Evolutionary conservation across 2,888 invertebrate genomes (phyloP), one percentile per base, ranked within the genome.

Genomic region (Drosophila longiperda): DNA sequence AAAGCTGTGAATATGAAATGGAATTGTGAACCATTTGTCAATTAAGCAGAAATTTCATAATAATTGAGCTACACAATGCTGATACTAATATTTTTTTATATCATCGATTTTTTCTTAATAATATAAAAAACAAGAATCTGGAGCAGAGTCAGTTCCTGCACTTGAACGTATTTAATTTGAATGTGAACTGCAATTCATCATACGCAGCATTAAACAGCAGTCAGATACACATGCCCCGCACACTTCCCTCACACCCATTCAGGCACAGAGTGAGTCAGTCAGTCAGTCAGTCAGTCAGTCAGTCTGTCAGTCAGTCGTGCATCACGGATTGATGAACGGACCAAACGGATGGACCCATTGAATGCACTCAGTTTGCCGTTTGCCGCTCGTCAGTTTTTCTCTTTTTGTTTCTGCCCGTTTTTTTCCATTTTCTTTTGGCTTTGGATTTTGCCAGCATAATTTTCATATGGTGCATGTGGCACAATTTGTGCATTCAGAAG

Each of bases 401-500:
- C 57, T 20, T 55, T 52, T 81, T 64, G 42, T 57, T 57, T 57
- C 20, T 15, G 29, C 29, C 52, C n/a, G 33, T 61, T 72, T 45
- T 50, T 49, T 54, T 34, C 29, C 32, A 29, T 23, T 53, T 33
- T 36, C 26, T 50, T 52, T 75, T 62, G 53, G 52, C 76, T 69
- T 82, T 83, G 54, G 65, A 74, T 78, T 66, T 80, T 70, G 76
- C 62, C 74, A 62, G 55, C 68, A 45, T 23, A 61, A 78, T 70
- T 82, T 75, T 73, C 77, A 69, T 71, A 67, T 61, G 45, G 64
- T 29, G 29, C 50, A 52, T 58, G 45, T 45, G 58, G 58, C 64
- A 65, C 78, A 78, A 66, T 77, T 70, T 86, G 83, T 83, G 83
- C 83, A 83, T 78, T 86, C 87, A 81, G 49, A 81, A 78, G 83